A percentile compares a stretch with the other conserved stretches of the same genome.
These are phyloP conservation scores for Oscheius sp. DNA, from an alignment of 2,888 invertebrate genomes.

Conservation along the genomic window DNA sequence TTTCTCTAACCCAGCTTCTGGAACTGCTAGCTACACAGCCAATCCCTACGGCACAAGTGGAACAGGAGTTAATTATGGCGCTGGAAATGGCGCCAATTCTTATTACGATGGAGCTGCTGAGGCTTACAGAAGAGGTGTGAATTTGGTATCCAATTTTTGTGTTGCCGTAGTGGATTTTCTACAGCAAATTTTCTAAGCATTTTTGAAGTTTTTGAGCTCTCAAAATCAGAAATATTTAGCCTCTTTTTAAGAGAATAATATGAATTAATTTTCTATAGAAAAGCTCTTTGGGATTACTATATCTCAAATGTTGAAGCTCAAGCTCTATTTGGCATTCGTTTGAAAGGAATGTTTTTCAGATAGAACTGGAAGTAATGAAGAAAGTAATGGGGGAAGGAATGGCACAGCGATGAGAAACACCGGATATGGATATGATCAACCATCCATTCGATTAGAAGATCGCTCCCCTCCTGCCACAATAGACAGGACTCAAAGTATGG, in stretches of 20 bases:
- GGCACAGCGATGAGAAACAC: neutral
- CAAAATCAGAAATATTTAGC: too few relatives aligned
- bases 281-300: too few relatives aligned
- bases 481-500: conserved; percentile 1
- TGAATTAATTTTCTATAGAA: too few relatives aligned
- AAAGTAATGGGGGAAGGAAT: neutral
- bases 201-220: too few relatives aligned
- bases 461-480: neutral
- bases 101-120: conserved; percentile 17
- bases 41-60: conserved; percentile 6
- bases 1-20: neutral
- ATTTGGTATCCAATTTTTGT: too few relatives aligned
- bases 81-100: conserved; percentile 1
- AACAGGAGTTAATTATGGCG: neutral
- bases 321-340: too few relatives aligned
- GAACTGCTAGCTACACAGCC: neutral
- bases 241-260: too few relatives aligned
- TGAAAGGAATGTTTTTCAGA: neutral
- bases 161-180: too few relatives aligned
- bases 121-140: neutral
- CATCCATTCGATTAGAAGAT: neutral
- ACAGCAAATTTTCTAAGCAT: too few relatives aligned
- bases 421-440: conserved; percentile 17
- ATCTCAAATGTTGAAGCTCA: too few relatives aligned
- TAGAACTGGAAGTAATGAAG: neutral